phyloP scores from a whole-genome alignment of 2,888 invertebrate genomes.

The Emesis russula region DNA sequence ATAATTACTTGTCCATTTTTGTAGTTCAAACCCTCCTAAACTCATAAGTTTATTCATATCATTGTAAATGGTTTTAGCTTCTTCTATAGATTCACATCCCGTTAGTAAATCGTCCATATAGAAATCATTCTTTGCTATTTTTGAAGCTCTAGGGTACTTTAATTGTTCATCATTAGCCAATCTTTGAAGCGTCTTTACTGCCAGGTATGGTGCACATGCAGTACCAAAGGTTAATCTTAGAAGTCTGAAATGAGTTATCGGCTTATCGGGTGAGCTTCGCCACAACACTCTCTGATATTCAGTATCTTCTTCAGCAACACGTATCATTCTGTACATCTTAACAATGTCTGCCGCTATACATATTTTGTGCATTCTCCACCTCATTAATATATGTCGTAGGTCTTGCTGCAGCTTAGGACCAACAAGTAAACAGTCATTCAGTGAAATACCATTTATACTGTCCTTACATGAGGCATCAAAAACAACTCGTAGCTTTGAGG shows the following conservation, averaged over 20 bases:
- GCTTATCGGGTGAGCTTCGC: too few species aligned
- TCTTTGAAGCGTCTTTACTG: constrained; percentile 72
- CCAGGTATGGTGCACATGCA: constrained; percentile 76
- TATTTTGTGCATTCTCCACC: constrained; percentile 54
- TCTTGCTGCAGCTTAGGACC: too few species aligned
- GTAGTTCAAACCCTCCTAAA: constrained; percentile 86
- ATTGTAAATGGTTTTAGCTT: constrained; percentile 63
- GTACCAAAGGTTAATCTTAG: constrained; percentile 34
- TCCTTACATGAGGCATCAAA: too few species aligned
- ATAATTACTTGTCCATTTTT: constrained; percentile 72
- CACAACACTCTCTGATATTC: constrained; percentile 59
- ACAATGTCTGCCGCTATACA: constrained; percentile 56
- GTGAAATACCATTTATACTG: too few species aligned
- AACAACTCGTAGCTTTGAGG: too few species aligned
- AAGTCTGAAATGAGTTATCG: too few species aligned
- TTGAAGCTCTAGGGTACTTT: constrained; percentile 51
- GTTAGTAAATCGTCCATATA: constrained; percentile 84
- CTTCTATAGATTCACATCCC: constrained; percentile 68
- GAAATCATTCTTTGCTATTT: constrained; percentile 43
- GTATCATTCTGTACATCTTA: constrained; percentile 68
- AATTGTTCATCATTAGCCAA: constrained; percentile 55
- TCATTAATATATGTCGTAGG: constrained; percentile 43
- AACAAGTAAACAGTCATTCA: too few species aligned
- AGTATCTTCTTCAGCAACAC: constrained; percentile 32
- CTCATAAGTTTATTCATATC: constrained; percentile 81